Evolutionary conservation across 2,113 vertebrate species (phyloP).

Genomic region (Channa maculata): DNA sequence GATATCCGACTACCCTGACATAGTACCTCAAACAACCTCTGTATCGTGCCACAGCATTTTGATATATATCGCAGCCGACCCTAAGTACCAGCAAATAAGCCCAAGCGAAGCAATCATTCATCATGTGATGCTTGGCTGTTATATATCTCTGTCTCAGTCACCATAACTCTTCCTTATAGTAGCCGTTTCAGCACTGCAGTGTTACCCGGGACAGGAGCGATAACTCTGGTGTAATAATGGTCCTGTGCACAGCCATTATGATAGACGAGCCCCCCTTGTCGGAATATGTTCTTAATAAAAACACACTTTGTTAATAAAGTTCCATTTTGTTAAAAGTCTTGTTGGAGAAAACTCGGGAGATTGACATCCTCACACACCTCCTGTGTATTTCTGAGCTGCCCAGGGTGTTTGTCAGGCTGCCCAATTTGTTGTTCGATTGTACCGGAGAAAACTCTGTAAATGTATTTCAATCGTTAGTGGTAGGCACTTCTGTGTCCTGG

Average conservation of each 20-base stretch:
- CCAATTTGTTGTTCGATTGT: slow-evolving; percentile 21
- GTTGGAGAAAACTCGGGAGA: slow-evolving; percentile 24
- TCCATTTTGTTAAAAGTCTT: slow-evolving; percentile 34
- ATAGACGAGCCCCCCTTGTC: slow-evolving; percentile 66
- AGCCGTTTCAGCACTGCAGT: slow-evolving; percentile 75
- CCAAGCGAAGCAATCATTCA: slow-evolving; percentile 73
- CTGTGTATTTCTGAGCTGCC: slow-evolving; percentile 4
- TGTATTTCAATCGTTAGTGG: slow-evolving; percentile 20
- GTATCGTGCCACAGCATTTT: slow-evolving; percentile 56
- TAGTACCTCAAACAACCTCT: slow-evolving; percentile 58
- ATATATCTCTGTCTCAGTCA: slow-evolving; percentile 75
- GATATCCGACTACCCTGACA: slow-evolving; percentile 51
- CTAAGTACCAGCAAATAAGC: slow-evolving; percentile 76
- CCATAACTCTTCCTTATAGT: slow-evolving; percentile 80
- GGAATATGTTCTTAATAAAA: slow-evolving; percentile 73
- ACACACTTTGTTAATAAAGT: slow-evolving; percentile 54
- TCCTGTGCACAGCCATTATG: slow-evolving; percentile 67
- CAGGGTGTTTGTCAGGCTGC: slow-evolving; percentile 32
- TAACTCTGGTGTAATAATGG: slow-evolving; percentile 82
- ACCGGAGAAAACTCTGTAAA: neutral
- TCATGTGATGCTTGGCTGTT: slow-evolving; percentile 71
- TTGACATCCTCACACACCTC: slow-evolving; percentile 15
- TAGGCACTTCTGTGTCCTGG: neutral
- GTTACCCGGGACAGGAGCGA: slow-evolving; percentile 73
- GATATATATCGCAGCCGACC: slow-evolving; percentile 69